phyloP scores from a whole-genome alignment of 2,888 invertebrate species.

The Zelleria hepariella region DNA sequence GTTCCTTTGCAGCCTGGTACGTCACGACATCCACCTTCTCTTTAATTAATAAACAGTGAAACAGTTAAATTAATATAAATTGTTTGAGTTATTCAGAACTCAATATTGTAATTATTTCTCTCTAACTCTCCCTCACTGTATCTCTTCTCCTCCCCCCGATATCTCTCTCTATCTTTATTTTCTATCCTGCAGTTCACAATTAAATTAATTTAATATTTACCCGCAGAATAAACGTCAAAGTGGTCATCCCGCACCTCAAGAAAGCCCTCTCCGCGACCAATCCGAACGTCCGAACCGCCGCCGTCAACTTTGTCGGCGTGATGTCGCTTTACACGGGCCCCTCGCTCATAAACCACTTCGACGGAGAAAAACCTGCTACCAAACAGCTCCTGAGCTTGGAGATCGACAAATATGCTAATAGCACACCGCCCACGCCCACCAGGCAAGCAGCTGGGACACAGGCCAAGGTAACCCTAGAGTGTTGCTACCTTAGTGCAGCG shows the following conservation, averaged over 20 bases:
- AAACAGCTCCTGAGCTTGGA: conserved; percentile 89
- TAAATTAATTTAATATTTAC: neutral
- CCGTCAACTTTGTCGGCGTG: conserved; percentile 81
- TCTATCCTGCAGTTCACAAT: no score
- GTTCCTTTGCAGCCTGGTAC: no score
- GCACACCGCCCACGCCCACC: conserved; percentile 82
- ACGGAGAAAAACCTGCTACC: conserved; percentile 87
- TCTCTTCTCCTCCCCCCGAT: no score
- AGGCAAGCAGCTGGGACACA: conserved; percentile 40
- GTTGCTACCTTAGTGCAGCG: neutral
- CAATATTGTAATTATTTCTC: no score
- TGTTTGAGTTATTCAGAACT: no score
- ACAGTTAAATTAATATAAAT: neutral
- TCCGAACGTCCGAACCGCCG: conserved; percentile 84
- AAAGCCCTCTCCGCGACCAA: conserved; percentile 89
- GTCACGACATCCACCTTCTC: no score
- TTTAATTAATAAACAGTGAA: no score
- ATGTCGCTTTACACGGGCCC: conserved; percentile 88
- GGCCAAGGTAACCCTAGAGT: neutral
- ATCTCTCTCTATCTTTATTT: no score
- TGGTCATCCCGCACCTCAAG: conserved; percentile 82
- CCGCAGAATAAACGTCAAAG: conserved; percentile 77
- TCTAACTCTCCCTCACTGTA: no score
- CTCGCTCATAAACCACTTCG: conserved; percentile 82
- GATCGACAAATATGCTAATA: conserved; percentile 84